A percentile compares a stretch with the other conserved stretches of the same genome.
Conservation (phyloP, 2,888 invertebrate species). For the Leucophora obtusa region DNA sequence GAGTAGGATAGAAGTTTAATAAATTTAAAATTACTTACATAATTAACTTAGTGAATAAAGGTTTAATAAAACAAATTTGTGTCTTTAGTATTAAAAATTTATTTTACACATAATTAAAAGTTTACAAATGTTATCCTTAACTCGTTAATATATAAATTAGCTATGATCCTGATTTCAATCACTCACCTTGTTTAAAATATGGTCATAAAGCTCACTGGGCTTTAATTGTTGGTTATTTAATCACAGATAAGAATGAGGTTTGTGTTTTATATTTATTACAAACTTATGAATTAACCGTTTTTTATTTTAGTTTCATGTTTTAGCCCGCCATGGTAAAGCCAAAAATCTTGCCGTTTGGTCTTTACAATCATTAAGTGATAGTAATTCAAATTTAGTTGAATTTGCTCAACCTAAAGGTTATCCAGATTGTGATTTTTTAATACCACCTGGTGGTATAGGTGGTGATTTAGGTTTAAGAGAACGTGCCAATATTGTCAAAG, state of each 20-base stretch:
- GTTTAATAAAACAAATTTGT: slow-evolving; percentile 17
- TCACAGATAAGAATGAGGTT: slow-evolving; percentile 74
- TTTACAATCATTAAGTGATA: slow-evolving; percentile 83
- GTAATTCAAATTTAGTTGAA: slow-evolving; percentile 88
- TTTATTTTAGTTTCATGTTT: slow-evolving; percentile 80
- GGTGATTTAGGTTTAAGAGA: slow-evolving; percentile 83
- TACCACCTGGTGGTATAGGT: slow-evolving; percentile 86
- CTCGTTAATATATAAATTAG: slow-evolving; percentile 78
- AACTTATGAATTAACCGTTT: background rate
- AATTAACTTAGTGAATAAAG: slow-evolving; percentile 40
- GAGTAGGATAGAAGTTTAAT: slow-evolving; percentile 81
- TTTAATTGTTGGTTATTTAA: slow-evolving; percentile 84
- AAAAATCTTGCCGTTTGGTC: slow-evolving; percentile 87
- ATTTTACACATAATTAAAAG: no score
- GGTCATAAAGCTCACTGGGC: slow-evolving; percentile 96
- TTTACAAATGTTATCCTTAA: slow-evolving; percentile 66
- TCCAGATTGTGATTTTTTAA: slow-evolving; percentile 83
- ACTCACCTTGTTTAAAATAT: slow-evolving; percentile 86
- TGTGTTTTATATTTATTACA: slow-evolving; percentile 4
- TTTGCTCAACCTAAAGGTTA: slow-evolving; percentile 85
- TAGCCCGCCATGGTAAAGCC: slow-evolving; percentile 91
- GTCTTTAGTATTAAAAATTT: slow-evolving; percentile 58
- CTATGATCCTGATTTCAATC: slow-evolving; percentile 91
- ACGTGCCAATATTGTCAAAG: slow-evolving; percentile 79
- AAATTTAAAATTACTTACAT: slow-evolving; percentile 17